Percentiles rank a stretch among this genome's conserved stretches.
Evolutionary conservation across 2,113 vertebrate genomes (phyloP).

Genomic region (Pontoporia blainvillei): DNA sequence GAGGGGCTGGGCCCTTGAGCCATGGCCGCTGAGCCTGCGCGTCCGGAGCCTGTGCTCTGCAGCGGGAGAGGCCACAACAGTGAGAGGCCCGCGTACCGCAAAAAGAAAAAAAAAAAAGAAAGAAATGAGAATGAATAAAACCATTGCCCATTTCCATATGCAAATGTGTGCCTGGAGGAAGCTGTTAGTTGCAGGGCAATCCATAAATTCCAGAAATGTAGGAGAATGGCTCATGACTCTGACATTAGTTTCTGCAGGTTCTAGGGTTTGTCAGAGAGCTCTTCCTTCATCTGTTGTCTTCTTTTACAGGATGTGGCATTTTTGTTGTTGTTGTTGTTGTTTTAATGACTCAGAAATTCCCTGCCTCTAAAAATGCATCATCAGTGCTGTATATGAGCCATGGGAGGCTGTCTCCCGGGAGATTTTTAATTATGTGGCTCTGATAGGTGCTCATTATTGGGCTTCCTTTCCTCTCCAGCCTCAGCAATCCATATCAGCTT

Average conservation of each 20-base stretch:
- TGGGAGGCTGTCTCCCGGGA: neutral
- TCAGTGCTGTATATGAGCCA: neutral
- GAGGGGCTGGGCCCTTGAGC: too few relatives aligned
- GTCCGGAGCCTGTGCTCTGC: too few relatives aligned
- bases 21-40: too few relatives aligned
- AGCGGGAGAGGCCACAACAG: too few relatives aligned
- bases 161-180: conserved; percentile 68
- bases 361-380: neutral
- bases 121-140: conserved; percentile 63
- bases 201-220: conserved; percentile 62
- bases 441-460: conserved; percentile 48
- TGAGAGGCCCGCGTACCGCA: too few relatives aligned
- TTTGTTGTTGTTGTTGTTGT: neutral
- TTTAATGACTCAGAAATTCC: neutral
- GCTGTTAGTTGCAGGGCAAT: conserved; percentile 45
- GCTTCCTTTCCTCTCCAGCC: conserved; percentile 36
- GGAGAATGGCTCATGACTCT: neutral
- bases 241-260: conserved; percentile 3
- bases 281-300: neutral
- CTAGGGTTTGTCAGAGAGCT: neutral
- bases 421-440: conserved; percentile 41
- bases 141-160: conserved; percentile 64
- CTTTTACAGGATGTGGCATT: neutral
- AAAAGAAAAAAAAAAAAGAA: neutral
- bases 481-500: conserved; percentile 30